Evolutionary conservation across 2,113 vertebrate genomes (phyloP).

Genomic region (Patagioenas fasciata): DNA sequence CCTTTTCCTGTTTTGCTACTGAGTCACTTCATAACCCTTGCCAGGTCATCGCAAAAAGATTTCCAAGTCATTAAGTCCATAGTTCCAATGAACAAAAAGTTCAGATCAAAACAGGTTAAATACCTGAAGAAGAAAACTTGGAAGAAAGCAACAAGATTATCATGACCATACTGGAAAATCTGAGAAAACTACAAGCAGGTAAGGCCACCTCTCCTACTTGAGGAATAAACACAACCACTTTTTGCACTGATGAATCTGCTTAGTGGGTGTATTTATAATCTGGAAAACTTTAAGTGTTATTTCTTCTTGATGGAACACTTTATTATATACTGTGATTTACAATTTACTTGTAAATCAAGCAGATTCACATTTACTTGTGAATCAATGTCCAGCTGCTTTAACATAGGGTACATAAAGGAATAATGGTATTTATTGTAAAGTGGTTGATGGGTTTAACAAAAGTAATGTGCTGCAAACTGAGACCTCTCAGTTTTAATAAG

Average conservation of each 20-base stretch:
- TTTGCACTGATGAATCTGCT: not conserved
- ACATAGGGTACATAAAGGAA: not conserved
- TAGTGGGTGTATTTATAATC: not conserved
- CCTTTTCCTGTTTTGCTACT: not conserved
- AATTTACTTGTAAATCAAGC: not conserved
- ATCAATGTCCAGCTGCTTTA: not conserved
- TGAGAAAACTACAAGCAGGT: not conserved
- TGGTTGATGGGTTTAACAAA: not conserved
- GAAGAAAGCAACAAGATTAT: not conserved
- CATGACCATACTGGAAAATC: not conserved
- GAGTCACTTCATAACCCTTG: not conserved
- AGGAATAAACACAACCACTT: not conserved
- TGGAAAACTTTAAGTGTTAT: not conserved
- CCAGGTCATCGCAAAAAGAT: not conserved
- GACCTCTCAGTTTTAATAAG: not conserved
- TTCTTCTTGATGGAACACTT: not conserved
- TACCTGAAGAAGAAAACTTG: not conserved
- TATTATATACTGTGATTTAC: not conserved
- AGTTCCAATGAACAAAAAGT: not conserved
- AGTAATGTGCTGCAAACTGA: not conserved
- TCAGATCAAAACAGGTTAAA: not conserved
- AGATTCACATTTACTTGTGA: not conserved
- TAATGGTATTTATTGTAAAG: not conserved
- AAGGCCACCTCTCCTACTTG: not conserved
- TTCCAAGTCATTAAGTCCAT: not conserved